Evolutionary conservation across 2,797 vertebrate species (phyloP).

Genomic region (Pipistrellus nathusii): DNA sequence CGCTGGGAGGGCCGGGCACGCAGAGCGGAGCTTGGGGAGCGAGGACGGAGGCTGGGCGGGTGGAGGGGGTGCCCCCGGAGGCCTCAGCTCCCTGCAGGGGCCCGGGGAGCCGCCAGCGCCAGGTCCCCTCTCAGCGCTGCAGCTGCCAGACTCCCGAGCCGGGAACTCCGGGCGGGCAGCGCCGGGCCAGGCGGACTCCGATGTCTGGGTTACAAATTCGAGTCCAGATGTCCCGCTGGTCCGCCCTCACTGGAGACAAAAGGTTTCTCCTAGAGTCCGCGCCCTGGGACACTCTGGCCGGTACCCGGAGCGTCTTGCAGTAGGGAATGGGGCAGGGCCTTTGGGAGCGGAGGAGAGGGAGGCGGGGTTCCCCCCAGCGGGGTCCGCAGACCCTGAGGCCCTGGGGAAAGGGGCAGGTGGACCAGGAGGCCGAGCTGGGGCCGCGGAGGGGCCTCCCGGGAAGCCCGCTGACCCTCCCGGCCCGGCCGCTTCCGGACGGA

Average conservation of each 20-base stretch:
- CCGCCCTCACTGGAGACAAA: neutral
- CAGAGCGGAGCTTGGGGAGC: slow-evolving; percentile 1
- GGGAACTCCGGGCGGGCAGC: neutral
- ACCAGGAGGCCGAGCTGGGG: neutral
- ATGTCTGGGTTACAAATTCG: neutral
- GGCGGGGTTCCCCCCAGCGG: neutral
- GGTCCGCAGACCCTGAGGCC: neutral
- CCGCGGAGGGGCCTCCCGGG: neutral
- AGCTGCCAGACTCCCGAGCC: neutral
- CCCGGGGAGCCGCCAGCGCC: neutral
- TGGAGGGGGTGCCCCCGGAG: neutral
- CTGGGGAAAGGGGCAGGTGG: neutral
- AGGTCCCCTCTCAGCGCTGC: neutral
- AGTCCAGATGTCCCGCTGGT: neutral
- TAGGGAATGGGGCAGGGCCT: neutral
- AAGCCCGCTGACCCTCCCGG: neutral
- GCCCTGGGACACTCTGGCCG: neutral
- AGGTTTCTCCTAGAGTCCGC: neutral
- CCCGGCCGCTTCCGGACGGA: neutral
- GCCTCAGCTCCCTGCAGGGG: neutral
- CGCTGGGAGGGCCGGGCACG: neutral
- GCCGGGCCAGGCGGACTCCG: neutral
- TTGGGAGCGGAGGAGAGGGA: neutral
- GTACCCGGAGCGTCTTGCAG: neutral
- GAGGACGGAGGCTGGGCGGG: neutral